phyloP scores from a whole-genome alignment of 2,113 vertebrate genomes.

The Mola mola region DNA sequence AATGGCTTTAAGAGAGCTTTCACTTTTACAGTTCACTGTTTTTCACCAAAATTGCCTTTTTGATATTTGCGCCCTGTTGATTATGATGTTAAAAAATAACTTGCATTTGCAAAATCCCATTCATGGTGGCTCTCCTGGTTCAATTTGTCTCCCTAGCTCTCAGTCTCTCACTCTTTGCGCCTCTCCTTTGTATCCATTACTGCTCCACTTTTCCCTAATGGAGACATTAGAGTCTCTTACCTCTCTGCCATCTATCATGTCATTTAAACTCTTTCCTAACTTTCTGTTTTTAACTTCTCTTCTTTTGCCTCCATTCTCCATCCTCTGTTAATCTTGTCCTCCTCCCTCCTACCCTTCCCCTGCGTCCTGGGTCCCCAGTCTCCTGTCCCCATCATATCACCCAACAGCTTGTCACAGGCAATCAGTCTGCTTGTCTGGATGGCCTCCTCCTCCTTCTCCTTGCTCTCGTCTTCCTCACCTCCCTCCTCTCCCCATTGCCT shows the following conservation, averaged over 20 bases:
- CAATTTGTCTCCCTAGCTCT: slow-evolving; percentile 41
- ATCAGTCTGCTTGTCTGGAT: slow-evolving; percentile 61
- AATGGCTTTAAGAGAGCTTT: slow-evolving; percentile 50
- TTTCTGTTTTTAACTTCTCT: slow-evolving; percentile 56
- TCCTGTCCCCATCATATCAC: slow-evolving; percentile 75
- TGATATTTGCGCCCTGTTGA: slow-evolving; percentile 65
- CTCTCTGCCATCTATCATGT: slow-evolving; percentile 51
- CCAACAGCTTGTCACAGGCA: slow-evolving; percentile 79
- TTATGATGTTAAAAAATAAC: slow-evolving; percentile 52
- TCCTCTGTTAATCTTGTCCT: slow-evolving; percentile 1
- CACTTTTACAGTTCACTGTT: slow-evolving; percentile 21
- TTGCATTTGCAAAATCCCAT: slow-evolving; percentile 59
- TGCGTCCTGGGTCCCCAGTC: slow-evolving; percentile 42
- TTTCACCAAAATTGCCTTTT: slow-evolving; percentile 36
- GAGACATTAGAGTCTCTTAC: slow-evolving; percentile 70
- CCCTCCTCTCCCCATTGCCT: slow-evolving; percentile 58
- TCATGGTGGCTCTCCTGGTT: slow-evolving; percentile 36
- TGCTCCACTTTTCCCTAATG: slow-evolving; percentile 59
- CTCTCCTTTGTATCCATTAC: slow-evolving; percentile 65
- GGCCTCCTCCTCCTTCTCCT: slow-evolving; percentile 41
- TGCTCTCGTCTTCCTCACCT: slow-evolving; percentile 50
- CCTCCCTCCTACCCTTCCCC: slow-evolving; percentile 28
- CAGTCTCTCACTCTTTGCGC: slow-evolving; percentile 15
- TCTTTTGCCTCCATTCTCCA: background rate
- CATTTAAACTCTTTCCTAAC: slow-evolving; percentile 60